These are phyloP conservation scores for Pitangus sulphuratus DNA, from an alignment of 2,797 vertebrate species.

Conservation along the genomic window DNA sequence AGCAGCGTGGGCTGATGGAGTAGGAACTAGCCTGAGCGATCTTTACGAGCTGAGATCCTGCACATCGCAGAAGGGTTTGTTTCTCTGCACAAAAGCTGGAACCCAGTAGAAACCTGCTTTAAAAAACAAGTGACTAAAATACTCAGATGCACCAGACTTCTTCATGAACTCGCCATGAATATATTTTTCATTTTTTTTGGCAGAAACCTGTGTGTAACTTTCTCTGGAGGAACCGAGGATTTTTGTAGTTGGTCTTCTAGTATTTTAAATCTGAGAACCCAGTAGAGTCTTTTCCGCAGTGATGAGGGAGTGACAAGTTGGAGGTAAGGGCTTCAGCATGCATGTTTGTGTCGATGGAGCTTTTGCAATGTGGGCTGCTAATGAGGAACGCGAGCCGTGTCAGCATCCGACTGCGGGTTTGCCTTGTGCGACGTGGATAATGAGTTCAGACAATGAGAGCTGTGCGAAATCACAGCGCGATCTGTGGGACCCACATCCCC, in stretches of 20 bases:
- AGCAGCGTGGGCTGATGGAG: slow-evolving; percentile 68
- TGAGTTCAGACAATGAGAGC: slow-evolving; percentile 59
- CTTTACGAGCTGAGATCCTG: slow-evolving; percentile 55
- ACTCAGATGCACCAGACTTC: slow-evolving; percentile 12
- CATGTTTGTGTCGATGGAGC: slow-evolving; percentile 49
- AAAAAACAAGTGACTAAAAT: slow-evolving; percentile 2
- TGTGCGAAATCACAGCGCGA: neutral
- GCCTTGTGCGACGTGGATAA: slow-evolving; percentile 49
- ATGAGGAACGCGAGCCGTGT: slow-evolving; percentile 46
- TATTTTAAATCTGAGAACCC: slow-evolving; percentile 26
- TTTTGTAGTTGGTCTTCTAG: slow-evolving; percentile 31
- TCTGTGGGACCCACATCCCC: slow-evolving; percentile 4
- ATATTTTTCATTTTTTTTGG: slow-evolving; percentile 32
- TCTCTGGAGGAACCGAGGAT: slow-evolving; percentile 48
- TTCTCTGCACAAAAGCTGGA: slow-evolving; percentile 20
- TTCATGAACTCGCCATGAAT: slow-evolving; percentile 50
- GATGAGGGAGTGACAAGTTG: slow-evolving; percentile 58
- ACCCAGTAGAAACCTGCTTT: slow-evolving; percentile 12
- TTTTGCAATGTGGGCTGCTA: slow-evolving; percentile 51
- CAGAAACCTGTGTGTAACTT: slow-evolving; percentile 38
- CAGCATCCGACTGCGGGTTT: slow-evolving; percentile 41
- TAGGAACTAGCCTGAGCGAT: slow-evolving; percentile 35
- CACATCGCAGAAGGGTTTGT: slow-evolving; percentile 43
- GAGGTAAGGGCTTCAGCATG: slow-evolving; percentile 67
- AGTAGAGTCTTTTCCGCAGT: slow-evolving; percentile 37